Conservation (phyloP, 2,113 vertebrate genomes). For the Misgurnus mizolepis region DNA sequence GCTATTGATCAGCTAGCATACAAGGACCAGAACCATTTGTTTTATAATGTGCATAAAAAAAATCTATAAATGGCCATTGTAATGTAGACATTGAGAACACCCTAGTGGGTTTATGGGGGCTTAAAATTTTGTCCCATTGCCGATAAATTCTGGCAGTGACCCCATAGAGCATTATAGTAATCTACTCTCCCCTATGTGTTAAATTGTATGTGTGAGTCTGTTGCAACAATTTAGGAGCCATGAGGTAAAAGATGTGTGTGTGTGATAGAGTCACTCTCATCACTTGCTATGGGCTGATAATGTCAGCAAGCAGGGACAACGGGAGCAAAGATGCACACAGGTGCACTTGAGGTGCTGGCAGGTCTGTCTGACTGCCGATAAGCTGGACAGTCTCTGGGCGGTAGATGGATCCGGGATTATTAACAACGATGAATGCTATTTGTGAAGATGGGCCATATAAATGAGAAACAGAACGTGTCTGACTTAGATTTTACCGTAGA, state of each 20-base stretch:
- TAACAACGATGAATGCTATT: slow-evolving; percentile 17
- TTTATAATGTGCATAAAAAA: no score
- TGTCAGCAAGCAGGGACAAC: slow-evolving; percentile 33
- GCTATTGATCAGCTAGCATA: background rate
- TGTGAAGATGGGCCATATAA: background rate
- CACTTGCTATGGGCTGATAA: slow-evolving; percentile 17
- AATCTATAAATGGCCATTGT: no score
- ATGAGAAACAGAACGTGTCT: background rate
- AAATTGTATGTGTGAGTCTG: background rate
- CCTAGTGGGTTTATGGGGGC: no score
- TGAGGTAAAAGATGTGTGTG: slow-evolving; percentile 11
- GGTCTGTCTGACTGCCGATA: slow-evolving; percentile 23
- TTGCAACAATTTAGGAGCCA: background rate
- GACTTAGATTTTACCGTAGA: background rate
- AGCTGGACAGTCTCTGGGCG: slow-evolving; percentile 8
- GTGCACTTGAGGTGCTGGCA: slow-evolving; percentile 33
- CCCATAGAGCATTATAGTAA: no score
- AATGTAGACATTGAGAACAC: no score
- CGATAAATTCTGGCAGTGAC: no score
- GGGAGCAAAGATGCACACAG: slow-evolving; percentile 37
- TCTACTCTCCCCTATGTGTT: background rate
- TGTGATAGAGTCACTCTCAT: background rate
- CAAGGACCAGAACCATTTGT: no score
- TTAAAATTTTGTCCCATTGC: no score
- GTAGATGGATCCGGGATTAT: background rate